A percentile compares a stretch with the other conserved stretches of the same genome.
These are phyloP conservation scores for Stenurella melanura DNA, from an alignment of 2,888 invertebrate species.

Conservation along the genomic window DNA sequence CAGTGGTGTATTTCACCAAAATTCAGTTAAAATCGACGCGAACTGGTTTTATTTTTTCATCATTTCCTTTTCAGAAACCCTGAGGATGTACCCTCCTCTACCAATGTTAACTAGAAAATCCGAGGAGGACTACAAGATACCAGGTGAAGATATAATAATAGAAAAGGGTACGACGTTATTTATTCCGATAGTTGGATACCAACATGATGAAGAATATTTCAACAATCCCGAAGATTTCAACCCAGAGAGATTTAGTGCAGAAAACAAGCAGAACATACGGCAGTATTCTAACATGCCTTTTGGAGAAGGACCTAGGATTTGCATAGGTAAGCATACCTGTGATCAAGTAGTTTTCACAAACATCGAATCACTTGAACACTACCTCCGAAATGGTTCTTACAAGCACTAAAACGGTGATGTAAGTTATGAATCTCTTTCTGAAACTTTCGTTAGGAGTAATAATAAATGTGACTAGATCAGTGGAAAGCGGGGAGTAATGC, in stretches of 20 bases:
- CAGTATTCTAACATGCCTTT: slow-evolving; percentile 53
- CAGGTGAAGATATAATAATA: slow-evolving; percentile 48
- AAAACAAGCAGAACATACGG: slow-evolving; percentile 46
- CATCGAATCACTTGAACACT: no score
- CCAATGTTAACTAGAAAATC: slow-evolving; percentile 50
- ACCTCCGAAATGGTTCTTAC: no score
- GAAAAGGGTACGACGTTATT: slow-evolving; percentile 48
- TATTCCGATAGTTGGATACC: slow-evolving; percentile 51
- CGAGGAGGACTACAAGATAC: slow-evolving; percentile 52
- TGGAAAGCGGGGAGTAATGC: no score
- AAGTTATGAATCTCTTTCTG: no score
- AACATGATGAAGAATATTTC: slow-evolving; percentile 53
- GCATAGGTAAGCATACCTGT: slow-evolving; percentile 53
- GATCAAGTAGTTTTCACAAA: no score
- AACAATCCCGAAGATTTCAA: slow-evolving; percentile 52
- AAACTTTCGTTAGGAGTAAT: no score
- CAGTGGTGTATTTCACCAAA: no score
- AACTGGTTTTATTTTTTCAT: slow-evolving; percentile 20
- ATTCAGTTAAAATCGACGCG: no score
- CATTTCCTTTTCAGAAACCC: slow-evolving; percentile 45
- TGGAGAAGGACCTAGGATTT: no score
- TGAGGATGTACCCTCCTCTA: slow-evolving; percentile 53
- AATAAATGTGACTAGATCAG: no score
- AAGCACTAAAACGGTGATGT: no score
- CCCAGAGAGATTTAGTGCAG: slow-evolving; percentile 55